These are phyloP conservation scores for Lepidostoma basale DNA, from an alignment of 1,140 invertebrate genomes.

Conservation along the genomic window DNA sequence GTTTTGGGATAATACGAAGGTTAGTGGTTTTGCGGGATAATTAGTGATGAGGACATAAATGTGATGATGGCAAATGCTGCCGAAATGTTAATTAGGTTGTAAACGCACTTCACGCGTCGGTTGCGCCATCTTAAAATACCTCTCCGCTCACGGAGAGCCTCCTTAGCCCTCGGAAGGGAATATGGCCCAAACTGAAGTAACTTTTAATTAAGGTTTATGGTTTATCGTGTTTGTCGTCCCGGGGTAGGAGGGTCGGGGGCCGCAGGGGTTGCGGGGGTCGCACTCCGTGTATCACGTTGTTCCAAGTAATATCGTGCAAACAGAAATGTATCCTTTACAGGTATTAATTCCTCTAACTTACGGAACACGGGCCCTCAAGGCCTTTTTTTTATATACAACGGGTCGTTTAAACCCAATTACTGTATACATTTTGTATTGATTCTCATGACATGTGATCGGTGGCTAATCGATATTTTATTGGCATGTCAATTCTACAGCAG, in stretches of 20 bases:
- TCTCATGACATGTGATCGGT: too few species aligned
- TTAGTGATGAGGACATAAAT: too few species aligned
- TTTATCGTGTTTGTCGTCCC: neutral
- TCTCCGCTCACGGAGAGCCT: neutral
- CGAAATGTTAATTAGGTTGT: constrained; percentile 22
- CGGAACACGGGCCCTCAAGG: too few species aligned
- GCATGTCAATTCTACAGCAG: too few species aligned
- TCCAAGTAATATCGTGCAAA: neutral
- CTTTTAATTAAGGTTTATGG: constrained; percentile 21
- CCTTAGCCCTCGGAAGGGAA: neutral
- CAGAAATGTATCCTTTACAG: neutral
- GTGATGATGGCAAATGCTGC: neutral
- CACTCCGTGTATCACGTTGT: neutral
- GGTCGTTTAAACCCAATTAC: too few species aligned
- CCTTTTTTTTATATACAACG: too few species aligned
- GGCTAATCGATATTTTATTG: too few species aligned
- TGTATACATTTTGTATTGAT: too few species aligned
- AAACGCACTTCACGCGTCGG: neutral
- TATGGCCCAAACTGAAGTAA: neutral
- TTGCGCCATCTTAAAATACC: constrained; percentile 3
- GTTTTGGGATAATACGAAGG: too few species aligned
- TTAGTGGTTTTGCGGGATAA: too few species aligned
- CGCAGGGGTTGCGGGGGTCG: neutral
- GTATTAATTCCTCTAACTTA: too few species aligned
- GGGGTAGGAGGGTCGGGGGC: neutral